Evolutionary conservation across 2,888 invertebrate species (phyloP).

Genomic region (Steinernema scapterisci): DNA sequence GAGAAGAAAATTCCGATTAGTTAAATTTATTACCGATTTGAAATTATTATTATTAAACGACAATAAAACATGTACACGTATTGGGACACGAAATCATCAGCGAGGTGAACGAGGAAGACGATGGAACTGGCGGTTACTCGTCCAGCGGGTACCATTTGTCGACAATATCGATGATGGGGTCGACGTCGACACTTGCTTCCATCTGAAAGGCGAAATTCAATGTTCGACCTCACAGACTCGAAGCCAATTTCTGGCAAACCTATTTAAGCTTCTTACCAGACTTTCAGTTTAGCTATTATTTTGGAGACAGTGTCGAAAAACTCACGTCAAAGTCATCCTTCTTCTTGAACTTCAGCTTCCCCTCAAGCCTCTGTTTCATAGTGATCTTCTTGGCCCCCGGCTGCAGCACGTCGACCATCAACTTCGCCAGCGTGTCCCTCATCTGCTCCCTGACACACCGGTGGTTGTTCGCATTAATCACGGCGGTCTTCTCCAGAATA

Average conservation of each 20-base stretch:
- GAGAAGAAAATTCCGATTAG: slow-evolving; percentile 26
- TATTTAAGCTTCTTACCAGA: too few relatives aligned
- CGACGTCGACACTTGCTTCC: slow-evolving; percentile 19
- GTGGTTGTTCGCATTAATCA: slow-evolving; percentile 16
- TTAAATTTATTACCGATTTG: slow-evolving; percentile 13
- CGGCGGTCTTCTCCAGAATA: slow-evolving; percentile 11
- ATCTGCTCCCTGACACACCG: slow-evolving; percentile 21
- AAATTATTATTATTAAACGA: slow-evolving; percentile 13
- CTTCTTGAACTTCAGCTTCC: slow-evolving; percentile 25
- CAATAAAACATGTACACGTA: slow-evolving; percentile 14
- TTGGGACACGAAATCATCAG: slow-evolving; percentile 4
- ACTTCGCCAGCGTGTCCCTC: slow-evolving; percentile 20
- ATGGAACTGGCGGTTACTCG: background rate
- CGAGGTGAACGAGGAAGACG: background rate
- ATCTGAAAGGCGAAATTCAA: background rate
- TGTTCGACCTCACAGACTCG: too few relatives aligned
- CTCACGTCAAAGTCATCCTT: slow-evolving; percentile 6
- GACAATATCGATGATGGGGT: slow-evolving; percentile 15
- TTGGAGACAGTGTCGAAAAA: background rate
- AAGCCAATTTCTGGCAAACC: too few relatives aligned
- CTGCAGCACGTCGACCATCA: slow-evolving; percentile 27
- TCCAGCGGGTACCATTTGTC: slow-evolving; percentile 26
- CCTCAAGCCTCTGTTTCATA: slow-evolving; percentile 14
- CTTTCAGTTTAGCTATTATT: background rate
- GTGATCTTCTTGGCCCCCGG: slow-evolving; percentile 25